These are phyloP conservation scores for Tadarida brasiliensis DNA, from an alignment of 2,797 vertebrate genomes.

Conservation along the genomic window DNA sequence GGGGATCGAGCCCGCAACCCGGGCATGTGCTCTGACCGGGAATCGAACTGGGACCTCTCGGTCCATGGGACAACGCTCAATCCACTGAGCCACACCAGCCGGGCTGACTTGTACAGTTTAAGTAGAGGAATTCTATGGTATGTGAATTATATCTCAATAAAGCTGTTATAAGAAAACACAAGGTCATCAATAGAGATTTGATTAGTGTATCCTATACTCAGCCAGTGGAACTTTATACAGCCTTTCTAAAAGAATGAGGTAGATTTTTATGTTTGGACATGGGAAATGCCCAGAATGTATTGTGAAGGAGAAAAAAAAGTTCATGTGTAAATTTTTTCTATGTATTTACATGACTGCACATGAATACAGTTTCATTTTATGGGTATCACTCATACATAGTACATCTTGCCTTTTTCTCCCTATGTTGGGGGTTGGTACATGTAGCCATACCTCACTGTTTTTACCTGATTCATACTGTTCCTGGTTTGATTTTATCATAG, in stretches of 20 bases:
- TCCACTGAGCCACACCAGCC: no score
- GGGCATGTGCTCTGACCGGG: no score
- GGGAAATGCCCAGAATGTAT: background rate
- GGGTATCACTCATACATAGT: background rate
- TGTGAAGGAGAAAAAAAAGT: background rate
- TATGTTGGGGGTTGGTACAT: background rate
- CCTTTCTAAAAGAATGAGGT: background rate
- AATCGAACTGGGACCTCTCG: no score
- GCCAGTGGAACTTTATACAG: background rate
- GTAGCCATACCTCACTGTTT: background rate
- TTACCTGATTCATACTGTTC: background rate
- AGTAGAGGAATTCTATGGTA: background rate
- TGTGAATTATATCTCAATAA: slow-evolving; percentile 23
- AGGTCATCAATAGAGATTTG: background rate
- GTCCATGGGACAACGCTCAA: no score
- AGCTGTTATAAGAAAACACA: background rate
- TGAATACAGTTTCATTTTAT: background rate
- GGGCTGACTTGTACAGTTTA: background rate
- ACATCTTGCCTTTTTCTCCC: background rate
- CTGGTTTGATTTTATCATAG: background rate
- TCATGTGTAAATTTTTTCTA: background rate
- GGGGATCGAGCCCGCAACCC: no score
- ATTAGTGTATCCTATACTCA: background rate
- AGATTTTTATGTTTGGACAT: background rate
- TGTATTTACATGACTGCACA: background rate